Base-by-base conservation (phyloP, 2,888 invertebrate species). In the Coelinius sp. region DNA sequence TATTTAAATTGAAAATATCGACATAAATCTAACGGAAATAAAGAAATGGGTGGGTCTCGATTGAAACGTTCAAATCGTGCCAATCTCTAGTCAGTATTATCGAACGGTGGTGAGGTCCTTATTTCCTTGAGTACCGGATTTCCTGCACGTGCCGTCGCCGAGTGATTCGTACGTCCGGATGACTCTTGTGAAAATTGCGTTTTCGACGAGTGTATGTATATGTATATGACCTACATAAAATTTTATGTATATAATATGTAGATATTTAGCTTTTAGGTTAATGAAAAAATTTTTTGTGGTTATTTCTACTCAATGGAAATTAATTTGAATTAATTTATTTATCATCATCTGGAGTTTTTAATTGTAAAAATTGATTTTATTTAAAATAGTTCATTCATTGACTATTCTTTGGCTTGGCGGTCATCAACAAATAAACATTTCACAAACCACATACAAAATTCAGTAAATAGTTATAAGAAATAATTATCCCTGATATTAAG, bases 131-230 rank as follows among this genome's bases (percentile, higher is more conserved):
- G 75, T 73, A 68, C 75, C 70, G 73, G 75, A 75, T 73, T 68
- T 75, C 73, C 72, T 64, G 62, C 72, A 70, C 56, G 62, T 70
- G 73, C 72, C 75, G 75, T 70, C 70, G 73, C 73, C 73, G 70
- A 73, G 75, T 53, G 53, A 75, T 75, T 75, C 73, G 68, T 68
- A 65, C 59, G 73, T 69, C 38, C 53, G 31, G 49, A 41, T 68
- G 52, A 62, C 46, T 70, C 71, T 25, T n/a, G 53, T 53, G 53
- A 53, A 53, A 53, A 53, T 53, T 53, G 53, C 53, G 53, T 53
- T 53, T 53, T 53, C 53, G n/a, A 53, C 20, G 17, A 52, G 53
- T 25, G n/a, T 25, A 27, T 53, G n/a, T 53, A 27, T 53, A 27
- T 41, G 52, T 52, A 52, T 22, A 17, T 53, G 53, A 12, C 22